Evolutionary conservation across 2,113 vertebrate genomes (phyloP), one percentile per base, ranked within the genome.

Genomic region (Haplotaxodon microlepis): DNA sequence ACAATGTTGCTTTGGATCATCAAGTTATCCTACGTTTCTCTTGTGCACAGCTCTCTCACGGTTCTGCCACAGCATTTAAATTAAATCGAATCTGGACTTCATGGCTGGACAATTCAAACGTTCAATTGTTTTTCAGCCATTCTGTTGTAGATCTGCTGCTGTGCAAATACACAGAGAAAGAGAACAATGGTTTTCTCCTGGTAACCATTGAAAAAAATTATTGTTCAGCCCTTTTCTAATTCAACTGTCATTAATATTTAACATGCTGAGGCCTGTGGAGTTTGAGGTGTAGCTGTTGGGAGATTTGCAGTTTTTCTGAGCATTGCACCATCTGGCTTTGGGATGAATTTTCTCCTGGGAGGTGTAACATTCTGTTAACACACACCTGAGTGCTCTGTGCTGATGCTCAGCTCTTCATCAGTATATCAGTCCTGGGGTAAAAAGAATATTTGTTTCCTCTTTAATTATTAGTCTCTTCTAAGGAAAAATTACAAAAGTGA

Each of bases 71-170:
- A 61, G 0, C 16, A 61, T 61, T 61, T 3, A 34, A 31, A 61
- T 61, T 6, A 6, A 34, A 34, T 61, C 0, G 29, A 34, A 61
- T 31, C 29, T 61, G 29, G 57, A 61, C 57, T 61, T 61, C 29
- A 19, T 61, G 57, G 8, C 57, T 34, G 29, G 57, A 9, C 16
- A 16, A 3, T 61, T 61, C 14, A 61, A 61, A 0, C 1, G 0
- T 4, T 34, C 27, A 61, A 17, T 61, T 61, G 9, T 61, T 61
- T 61, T 61, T 59, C 27, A 59, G 56, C 13, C 24, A 29, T 29
- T 59, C 56, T 59, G 13, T 59, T 61, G 16, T 61, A 2, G 57
- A 61, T 61, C 16, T 61, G 57, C 57, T 61, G 57, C 29, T 61
- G 57, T 61, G 57, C 16, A 11, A 61, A 34, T 61, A 34, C 57